Conservation (phyloP, 1,140 invertebrate species). For the Chrysomallon squamiferum region DNA sequence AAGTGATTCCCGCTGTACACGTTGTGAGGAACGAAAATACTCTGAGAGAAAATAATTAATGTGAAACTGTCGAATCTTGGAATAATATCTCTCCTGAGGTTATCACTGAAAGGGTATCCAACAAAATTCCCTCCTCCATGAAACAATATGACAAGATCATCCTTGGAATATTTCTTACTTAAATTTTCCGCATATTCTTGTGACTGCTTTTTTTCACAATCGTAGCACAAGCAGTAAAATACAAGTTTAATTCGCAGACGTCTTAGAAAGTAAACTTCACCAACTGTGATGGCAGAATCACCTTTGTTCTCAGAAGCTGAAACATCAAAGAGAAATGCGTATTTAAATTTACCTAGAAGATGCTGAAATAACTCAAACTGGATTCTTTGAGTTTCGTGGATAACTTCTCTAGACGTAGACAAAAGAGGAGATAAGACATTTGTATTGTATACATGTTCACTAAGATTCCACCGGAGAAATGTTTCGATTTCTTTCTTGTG, state of each 20-base stretch:
- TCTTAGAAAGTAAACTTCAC: slow-evolving; percentile 10
- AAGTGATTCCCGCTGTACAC: neutral
- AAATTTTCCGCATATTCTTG: neutral
- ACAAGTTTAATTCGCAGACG: slow-evolving; percentile 7
- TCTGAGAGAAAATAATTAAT: slow-evolving; percentile 18
- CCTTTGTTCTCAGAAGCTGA: slow-evolving; percentile 22
- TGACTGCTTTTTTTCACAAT: neutral
- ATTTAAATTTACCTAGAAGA: slow-evolving; percentile 2
- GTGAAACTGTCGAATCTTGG: slow-evolving; percentile 10
- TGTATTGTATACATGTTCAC: neutral
- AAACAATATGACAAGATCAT: slow-evolving; percentile 17
- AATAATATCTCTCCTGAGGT: neutral
- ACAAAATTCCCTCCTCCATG: slow-evolving; percentile 25
- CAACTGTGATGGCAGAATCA: slow-evolving; percentile 20
- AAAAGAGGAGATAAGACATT: slow-evolving; percentile 5
- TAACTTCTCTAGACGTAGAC: slow-evolving; percentile 4
- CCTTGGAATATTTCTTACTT: neutral
- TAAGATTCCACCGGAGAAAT: neutral
- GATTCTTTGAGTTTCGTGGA: slow-evolving; percentile 12
- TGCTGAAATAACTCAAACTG: slow-evolving; percentile 6
- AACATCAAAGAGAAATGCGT: slow-evolving; percentile 18
- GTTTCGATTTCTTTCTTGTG: neutral
- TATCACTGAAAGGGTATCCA: slow-evolving; percentile 11
- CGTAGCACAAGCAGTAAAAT: slow-evolving; percentile 14
- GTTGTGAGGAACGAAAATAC: slow-evolving; percentile 2